These are phyloP conservation scores for Trichogramma dendrolimi DNA, from an alignment of 2,888 invertebrate species.

Conservation along the genomic window DNA sequence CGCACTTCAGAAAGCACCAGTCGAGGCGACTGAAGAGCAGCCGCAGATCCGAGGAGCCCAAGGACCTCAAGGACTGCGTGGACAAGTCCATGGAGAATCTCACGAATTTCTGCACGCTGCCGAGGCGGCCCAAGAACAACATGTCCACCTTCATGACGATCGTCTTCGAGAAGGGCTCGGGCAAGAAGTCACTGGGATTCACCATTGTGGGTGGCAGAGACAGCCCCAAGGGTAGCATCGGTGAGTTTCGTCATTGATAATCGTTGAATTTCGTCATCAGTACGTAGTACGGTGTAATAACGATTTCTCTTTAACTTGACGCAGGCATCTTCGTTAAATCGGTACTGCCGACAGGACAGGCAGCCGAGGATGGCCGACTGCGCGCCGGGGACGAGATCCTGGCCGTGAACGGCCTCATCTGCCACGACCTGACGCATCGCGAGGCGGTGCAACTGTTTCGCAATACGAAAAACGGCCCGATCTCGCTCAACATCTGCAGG, in stretches of 20 bases:
- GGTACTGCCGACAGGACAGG: slow-evolving; percentile 77
- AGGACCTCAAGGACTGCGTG: not conserved
- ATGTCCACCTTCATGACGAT: slow-evolving; percentile 70
- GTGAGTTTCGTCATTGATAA: slow-evolving; percentile 35
- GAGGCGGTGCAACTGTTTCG: slow-evolving; percentile 79
- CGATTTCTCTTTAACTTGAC: not conserved
- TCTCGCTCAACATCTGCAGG: slow-evolving; percentile 71
- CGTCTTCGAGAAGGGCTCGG: slow-evolving; percentile 73
- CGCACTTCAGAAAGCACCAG: slow-evolving; percentile 47
- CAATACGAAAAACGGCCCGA: slow-evolving; percentile 71
- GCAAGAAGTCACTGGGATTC: slow-evolving; percentile 82
- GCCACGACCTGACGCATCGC: slow-evolving; percentile 74
- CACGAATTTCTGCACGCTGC: slow-evolving; percentile 70
- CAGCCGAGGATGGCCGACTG: slow-evolving; percentile 77
- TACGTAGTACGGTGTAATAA: not conserved
- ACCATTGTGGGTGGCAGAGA: slow-evolving; percentile 85
- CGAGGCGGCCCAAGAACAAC: slow-evolving; percentile 66
- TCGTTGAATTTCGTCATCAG: no score
- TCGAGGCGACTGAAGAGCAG: slow-evolving; percentile 25
- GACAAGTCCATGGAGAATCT: slow-evolving; percentile 46
- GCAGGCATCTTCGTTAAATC: slow-evolving; percentile 79
- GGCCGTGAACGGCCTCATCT: slow-evolving; percentile 75
- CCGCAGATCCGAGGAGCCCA: slow-evolving; percentile 9
- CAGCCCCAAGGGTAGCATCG: slow-evolving; percentile 77
- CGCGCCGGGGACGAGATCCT: slow-evolving; percentile 80